Percentiles rank a stretch among this genome's conserved stretches.
These are phyloP conservation scores for Atta cephalotes DNA, from an alignment of 1,140 invertebrate genomes.

Conservation along the genomic window DNA sequence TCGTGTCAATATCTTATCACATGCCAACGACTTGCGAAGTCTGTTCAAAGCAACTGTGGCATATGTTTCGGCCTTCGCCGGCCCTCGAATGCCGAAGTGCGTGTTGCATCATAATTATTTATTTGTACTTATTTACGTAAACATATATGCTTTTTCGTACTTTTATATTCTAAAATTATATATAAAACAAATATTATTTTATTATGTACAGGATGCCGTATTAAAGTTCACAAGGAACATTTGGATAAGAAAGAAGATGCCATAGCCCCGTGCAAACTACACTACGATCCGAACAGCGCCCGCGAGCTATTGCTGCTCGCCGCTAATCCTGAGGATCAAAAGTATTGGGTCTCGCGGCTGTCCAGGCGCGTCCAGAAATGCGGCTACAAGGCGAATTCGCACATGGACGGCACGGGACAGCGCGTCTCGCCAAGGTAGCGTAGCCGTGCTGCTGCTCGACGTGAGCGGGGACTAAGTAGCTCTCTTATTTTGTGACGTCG, in stretches of 20 bases:
- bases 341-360: conserved; percentile 96
- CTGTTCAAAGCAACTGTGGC: conserved; percentile 98
- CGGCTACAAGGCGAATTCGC: conserved; percentile 95
- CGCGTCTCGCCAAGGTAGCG: conserved; percentile 90
- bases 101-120: conserved; percentile 76
- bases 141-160: not conserved
- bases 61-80: conserved; percentile 98
- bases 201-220: conserved; percentile 93
- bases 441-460: conserved; percentile 78
- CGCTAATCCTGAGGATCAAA: conserved; percentile 94
- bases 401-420: conserved; percentile 88
- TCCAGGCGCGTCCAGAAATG: conserved; percentile 97
- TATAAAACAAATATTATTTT: not conserved
- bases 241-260: conserved; percentile 93
- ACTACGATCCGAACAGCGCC: conserved; percentile 96
- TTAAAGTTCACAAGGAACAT: conserved; percentile 99
- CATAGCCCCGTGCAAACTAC: conserved; percentile 96
- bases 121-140: not conserved
- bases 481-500: conserved; percentile 83
- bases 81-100: conserved; percentile 98
- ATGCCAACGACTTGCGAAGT: conserved; percentile 99
- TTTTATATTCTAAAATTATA: not conserved
- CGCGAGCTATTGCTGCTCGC: conserved; percentile 97
- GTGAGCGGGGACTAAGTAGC: conserved; percentile 79
- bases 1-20: conserved; percentile 98